Evolutionary conservation across 2,113 vertebrate species (phyloP).

Genomic region (Corythornis vintsioides): DNA sequence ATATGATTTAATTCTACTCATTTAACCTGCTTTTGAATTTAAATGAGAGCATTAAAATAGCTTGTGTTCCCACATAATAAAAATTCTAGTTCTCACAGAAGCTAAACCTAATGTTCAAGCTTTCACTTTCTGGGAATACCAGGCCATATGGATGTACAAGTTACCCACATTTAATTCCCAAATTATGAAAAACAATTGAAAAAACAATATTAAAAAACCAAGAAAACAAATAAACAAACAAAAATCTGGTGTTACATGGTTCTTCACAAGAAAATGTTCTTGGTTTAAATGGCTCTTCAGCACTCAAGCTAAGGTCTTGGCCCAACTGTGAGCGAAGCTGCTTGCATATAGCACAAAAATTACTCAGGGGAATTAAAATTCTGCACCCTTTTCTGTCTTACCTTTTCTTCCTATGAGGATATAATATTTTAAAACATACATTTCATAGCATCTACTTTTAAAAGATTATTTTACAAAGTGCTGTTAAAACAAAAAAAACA

Average conservation of each 20-base stretch:
- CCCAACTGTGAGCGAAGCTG: not conserved
- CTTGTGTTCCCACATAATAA: not conserved
- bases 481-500: not conserved
- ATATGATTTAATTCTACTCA: not conserved
- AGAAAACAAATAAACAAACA: not conserved
- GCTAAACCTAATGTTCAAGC: not conserved
- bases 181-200: not conserved
- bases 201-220: not conserved
- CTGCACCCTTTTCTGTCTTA: fast-evolving
- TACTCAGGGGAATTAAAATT: not conserved
- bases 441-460: not conserved
- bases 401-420: not conserved
- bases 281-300: not conserved
- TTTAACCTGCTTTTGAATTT: not conserved
- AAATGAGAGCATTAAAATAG: not conserved
- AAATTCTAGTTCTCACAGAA: not conserved
- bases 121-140: not conserved
- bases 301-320: not conserved
- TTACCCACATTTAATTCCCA: not conserved
- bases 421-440: not conserved
- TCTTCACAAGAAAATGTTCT: not conserved
- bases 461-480: not conserved
- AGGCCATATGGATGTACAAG: not conserved
- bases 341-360: not conserved
- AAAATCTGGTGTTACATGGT: fast-evolving